A percentile compares a stretch with the other conserved stretches of the same genome.
These are phyloP conservation scores for Columbina picui DNA, from an alignment of 2,113 vertebrate genomes.

Conservation along the genomic window DNA sequence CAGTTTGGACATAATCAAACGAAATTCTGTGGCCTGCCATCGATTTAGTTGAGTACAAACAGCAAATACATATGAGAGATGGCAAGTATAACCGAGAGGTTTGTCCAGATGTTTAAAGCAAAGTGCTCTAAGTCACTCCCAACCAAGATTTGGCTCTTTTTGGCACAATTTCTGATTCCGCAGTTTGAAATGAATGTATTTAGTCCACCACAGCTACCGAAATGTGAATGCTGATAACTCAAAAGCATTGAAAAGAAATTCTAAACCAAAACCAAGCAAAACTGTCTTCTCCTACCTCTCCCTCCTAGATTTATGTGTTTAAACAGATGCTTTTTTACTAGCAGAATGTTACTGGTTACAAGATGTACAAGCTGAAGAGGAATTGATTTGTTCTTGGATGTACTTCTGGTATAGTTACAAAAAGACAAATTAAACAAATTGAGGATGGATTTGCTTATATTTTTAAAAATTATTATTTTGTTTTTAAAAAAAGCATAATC, in stretches of 20 bases:
- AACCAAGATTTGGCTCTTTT: background rate
- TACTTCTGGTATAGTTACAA: background rate
- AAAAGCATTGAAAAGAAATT: background rate
- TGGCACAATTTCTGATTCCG: background rate
- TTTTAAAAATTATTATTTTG: background rate
- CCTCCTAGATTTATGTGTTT: background rate
- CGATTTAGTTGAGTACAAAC: background rate
- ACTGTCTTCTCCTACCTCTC: background rate
- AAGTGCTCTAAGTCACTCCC: background rate
- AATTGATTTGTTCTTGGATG: background rate
- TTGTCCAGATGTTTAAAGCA: background rate
- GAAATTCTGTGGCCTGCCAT: background rate
- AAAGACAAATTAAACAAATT: background rate
- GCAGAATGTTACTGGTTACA: background rate
- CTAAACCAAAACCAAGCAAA: background rate
- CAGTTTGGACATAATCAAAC: background rate
- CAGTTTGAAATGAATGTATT: background rate
- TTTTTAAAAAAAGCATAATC: background rate
- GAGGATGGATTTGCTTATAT: background rate
- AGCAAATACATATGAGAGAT: background rate
- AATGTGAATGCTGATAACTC: background rate
- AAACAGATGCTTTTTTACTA: background rate
- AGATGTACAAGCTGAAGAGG: background rate
- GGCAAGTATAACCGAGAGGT: background rate
- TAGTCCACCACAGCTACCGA: background rate